Evolutionary conservation across 2,888 invertebrate species (phyloP).

Genomic region (Heliconius sara): DNA sequence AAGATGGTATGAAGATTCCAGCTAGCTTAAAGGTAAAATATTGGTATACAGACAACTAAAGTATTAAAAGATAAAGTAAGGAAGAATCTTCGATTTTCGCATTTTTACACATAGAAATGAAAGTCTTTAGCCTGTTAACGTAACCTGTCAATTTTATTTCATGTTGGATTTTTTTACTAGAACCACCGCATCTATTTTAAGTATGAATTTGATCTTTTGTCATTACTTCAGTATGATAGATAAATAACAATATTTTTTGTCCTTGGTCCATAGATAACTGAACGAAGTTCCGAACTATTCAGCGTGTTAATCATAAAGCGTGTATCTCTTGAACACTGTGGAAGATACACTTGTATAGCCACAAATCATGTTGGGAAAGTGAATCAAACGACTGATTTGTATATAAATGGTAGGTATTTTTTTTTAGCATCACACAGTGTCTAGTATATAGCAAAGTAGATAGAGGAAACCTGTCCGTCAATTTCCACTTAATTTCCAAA

Average conservation of each 20-base stretch:
- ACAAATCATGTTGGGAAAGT: conserved; percentile 89
- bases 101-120: no score
- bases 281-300: conserved; percentile 87
- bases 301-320: conserved; percentile 88
- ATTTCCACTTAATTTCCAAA: no score
- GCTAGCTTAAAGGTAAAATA: conserved; percentile 84
- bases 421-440: neutral
- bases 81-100: no score
- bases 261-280: conserved; percentile 81
- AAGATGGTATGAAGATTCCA: conserved; percentile 86
- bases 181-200: neutral
- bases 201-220: neutral
- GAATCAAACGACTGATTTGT: conserved; percentile 87
- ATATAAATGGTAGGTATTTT: conserved; percentile 86
- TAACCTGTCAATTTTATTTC: neutral
- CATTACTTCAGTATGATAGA: neutral
- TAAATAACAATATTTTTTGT: neutral
- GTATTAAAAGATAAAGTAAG: neutral
- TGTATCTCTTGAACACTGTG: conserved; percentile 87
- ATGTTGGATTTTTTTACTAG: neutral
- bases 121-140: neutral
- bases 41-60: neutral
- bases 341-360: conserved; percentile 89
- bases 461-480: neutral
- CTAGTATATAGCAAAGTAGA: no score